Conservation (phyloP, 2,888 invertebrate genomes). For the Scrobipalpa costella region DNA sequence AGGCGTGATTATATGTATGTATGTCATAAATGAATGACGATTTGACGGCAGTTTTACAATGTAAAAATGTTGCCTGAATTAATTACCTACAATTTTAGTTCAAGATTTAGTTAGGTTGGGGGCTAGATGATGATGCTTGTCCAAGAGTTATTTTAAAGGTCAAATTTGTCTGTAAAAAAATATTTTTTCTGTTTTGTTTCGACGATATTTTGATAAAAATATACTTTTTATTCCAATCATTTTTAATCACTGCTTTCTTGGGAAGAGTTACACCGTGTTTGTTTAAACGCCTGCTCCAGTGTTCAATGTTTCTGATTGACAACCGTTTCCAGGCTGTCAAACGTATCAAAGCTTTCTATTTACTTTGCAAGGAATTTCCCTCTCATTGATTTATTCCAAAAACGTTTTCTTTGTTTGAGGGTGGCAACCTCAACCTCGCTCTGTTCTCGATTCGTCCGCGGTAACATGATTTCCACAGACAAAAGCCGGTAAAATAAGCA, state of each 20-base stretch:
- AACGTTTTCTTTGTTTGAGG: slow-evolving; percentile 19
- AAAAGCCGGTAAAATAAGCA: neutral
- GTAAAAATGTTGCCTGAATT: too few species aligned
- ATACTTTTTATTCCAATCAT: neutral
- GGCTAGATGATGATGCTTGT: too few species aligned
- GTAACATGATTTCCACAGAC: neutral
- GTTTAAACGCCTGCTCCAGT: neutral
- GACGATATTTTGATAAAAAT: too few species aligned
- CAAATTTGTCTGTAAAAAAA: too few species aligned
- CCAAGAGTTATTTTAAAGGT: too few species aligned
- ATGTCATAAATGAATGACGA: too few species aligned
- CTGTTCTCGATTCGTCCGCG: neutral
- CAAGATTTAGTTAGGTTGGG: too few species aligned
- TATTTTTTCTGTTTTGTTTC: too few species aligned
- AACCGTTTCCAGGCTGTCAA: slow-evolving; percentile 10
- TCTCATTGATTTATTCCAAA: neutral
- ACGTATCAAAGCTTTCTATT: neutral
- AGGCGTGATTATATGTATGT: too few species aligned
- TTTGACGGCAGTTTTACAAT: too few species aligned
- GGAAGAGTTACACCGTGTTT: neutral
- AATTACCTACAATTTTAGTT: too few species aligned
- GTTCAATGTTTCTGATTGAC: slow-evolving; percentile 17
- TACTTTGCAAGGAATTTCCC: neutral
- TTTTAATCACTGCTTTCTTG: neutral
- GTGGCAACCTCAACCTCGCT: neutral